Conservation (phyloP, 2,888 invertebrate genomes). For the Actias luna region DNA sequence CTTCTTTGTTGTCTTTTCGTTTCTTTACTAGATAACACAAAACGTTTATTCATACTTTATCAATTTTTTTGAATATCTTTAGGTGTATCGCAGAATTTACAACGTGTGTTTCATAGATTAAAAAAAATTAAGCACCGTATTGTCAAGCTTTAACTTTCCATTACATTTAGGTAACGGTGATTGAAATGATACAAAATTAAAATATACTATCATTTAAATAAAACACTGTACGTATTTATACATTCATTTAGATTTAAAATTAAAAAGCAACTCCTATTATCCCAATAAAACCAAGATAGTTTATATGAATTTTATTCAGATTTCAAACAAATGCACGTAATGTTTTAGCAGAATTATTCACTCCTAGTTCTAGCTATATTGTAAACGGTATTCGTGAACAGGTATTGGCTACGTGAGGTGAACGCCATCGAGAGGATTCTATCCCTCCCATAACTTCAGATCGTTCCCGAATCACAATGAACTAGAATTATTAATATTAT, state of each 20-base stretch:
- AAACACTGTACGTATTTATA: no score
- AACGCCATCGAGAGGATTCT: conserved; percentile 42
- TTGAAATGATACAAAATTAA: no score
- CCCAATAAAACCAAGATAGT: not conserved
- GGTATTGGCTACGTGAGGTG: conserved; percentile 50
- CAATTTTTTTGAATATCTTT: no score
- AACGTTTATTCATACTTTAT: no score
- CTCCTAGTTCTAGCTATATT: conserved; percentile 24
- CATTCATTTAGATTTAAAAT: not conserved
- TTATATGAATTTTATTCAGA: not conserved
- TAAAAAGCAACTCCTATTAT: not conserved
- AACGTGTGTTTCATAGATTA: no score
- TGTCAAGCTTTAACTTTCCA: no score
- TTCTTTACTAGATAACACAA: not conserved
- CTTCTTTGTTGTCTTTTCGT: not conserved
- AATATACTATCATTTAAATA: no score
- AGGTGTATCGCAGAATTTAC: no score
- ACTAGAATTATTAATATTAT: conserved; percentile 40
- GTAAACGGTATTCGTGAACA: conserved; percentile 32
- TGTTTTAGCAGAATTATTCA: conserved; percentile 15
- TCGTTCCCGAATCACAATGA: conserved; percentile 39
- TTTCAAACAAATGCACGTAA: conserved; percentile 10
- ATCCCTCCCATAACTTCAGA: conserved; percentile 27
- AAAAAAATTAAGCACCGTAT: no score
- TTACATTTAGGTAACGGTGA: no score